A percentile compares a stretch with the other conserved stretches of the same genome.
These are phyloP conservation scores for Henricia sp. DNA, from an alignment of 53 echinoderm and acorn worm species.

Conservation along the genomic window DNA sequence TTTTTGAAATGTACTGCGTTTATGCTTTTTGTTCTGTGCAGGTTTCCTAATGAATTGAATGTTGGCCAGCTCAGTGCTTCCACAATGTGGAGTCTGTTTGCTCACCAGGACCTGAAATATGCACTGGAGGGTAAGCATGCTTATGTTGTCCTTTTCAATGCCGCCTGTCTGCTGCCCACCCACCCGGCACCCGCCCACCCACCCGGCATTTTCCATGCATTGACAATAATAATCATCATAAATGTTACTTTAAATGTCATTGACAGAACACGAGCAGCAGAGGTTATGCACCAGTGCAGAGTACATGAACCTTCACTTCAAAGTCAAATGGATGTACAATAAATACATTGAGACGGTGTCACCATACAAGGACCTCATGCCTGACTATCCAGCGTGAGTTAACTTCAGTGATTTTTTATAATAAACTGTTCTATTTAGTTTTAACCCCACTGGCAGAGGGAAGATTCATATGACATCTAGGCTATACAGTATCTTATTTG, in stretches of 20 bases:
- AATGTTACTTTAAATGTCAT: no score
- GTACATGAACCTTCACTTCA: conserved; percentile 99
- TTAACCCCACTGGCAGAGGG: no score
- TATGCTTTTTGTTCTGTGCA: conserved; percentile 49
- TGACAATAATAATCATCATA: no score
- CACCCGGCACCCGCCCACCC: no score
- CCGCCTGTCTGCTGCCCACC: no score
- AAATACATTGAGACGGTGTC: conserved; percentile 82
- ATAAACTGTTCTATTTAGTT: no score
- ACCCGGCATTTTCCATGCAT: neutral
- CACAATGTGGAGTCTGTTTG: conserved; percentile 95
- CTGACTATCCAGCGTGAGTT: conserved; percentile 91
- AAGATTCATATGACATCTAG: no score
- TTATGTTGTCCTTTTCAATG: no score
- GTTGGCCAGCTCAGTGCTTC: conserved; percentile 85
- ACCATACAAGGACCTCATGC: conserved; percentile 68
- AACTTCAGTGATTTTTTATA: no score
- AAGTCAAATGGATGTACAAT: conserved; percentile 98
- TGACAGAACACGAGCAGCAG: conserved; percentile 91
- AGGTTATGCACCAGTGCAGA: conserved; percentile 95
- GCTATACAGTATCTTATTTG: no score
- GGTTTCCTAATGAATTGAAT: conserved; percentile 98
- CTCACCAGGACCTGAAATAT: conserved; percentile 91
- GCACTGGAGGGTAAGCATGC: conserved; percentile 91
- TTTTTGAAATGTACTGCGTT: neutral